Evolutionary conservation across 2,113 vertebrate species (phyloP).

Genomic region (Tachuris rubrigastra): DNA sequence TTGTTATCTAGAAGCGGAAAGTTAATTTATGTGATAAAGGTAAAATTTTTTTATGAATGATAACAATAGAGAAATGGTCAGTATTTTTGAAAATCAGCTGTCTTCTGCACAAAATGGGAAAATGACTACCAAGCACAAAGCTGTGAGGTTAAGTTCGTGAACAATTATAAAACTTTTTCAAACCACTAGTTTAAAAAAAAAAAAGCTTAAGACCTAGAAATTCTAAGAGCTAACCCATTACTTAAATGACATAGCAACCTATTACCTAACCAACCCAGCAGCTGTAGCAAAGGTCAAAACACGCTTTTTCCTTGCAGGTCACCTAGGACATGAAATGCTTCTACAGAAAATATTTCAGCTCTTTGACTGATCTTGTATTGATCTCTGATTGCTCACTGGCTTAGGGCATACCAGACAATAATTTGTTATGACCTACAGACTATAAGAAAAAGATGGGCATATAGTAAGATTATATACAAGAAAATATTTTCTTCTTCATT

Average conservation of each 20-base stretch:
- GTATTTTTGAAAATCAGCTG: not conserved
- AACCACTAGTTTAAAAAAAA: not conserved
- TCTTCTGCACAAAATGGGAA: not conserved
- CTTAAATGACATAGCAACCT: not conserved
- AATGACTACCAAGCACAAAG: not conserved
- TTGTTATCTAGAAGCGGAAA: not conserved
- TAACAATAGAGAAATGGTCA: not conserved
- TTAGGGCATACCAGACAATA: not conserved
- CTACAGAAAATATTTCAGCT: not conserved
- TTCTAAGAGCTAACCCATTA: not conserved
- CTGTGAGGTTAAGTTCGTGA: not conserved
- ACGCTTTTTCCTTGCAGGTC: not conserved
- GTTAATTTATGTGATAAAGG: not conserved
- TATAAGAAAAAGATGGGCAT: not conserved
- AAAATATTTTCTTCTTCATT: not conserved
- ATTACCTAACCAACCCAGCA: not conserved
- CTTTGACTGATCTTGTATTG: not conserved
- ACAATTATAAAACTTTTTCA: not conserved
- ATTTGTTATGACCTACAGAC: not conserved
- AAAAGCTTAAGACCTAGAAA: not conserved
- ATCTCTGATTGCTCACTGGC: not conserved
- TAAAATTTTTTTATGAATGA: not conserved
- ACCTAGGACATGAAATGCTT: not conserved
- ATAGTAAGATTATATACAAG: not conserved
- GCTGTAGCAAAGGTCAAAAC: not conserved